Evolutionary conservation across 2,888 invertebrate genomes (phyloP), one percentile per base, ranked within the genome.

Genomic region (Plagodis dolabraria): DNA sequence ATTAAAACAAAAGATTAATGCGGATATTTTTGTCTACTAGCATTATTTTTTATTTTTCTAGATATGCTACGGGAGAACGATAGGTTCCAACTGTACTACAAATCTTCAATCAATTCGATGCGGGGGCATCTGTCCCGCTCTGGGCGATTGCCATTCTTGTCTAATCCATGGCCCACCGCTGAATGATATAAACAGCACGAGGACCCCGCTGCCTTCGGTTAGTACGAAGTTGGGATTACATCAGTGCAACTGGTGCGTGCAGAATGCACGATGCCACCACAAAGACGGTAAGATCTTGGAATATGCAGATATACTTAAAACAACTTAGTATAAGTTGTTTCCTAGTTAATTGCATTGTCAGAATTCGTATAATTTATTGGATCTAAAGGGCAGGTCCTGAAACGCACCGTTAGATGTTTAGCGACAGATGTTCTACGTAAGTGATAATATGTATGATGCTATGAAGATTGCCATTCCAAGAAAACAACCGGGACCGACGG

Each of bases 211-310:
- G 55, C 89, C 93, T 1, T 93, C 93, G 1, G 96, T 97, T 48
- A 96, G 97, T 53, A 95, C 95, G 69, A 96, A 97, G 77, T 84
- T 97, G 54, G 96, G 96, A 33, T 87, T 97, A 5, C 96, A 96
- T 53, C 96, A 97, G 70, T 98, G 97, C 78, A 96, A 96, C 45
- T 98, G 98, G 98, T 98, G 98, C 82, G 98, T 98, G 2, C 98
- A 98, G 80, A 97, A 97, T 78, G 97, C 97, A 0, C 93, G 96
- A 45, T 98, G 98, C 79, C 98, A 98, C 82, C 96, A 97, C 72
- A 96, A 96, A 75, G 96, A 97, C 76, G 96, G 96, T 94, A 91
- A 86, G 78, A 36, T n/a, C 7, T 8, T 40, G 9, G 10, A 22
- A 9, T 2, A 5, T 7, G 8, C 10, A 33, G 35, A 43, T 42